Conservation (phyloP, 1,140 invertebrate species). For the Anoplophora glabripennis region DNA sequence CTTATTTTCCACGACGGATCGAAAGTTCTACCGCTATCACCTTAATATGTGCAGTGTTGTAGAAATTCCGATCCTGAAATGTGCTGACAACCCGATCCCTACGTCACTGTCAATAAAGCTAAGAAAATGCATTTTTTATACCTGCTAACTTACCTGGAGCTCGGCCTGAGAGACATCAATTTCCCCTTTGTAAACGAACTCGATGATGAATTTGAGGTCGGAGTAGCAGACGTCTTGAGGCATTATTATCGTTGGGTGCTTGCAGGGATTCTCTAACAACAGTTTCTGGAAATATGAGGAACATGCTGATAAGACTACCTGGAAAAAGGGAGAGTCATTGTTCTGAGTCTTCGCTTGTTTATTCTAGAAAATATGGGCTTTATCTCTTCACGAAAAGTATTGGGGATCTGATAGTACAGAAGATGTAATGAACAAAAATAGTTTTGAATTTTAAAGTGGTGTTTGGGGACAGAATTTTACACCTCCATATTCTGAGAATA, state of each 20-base stretch:
- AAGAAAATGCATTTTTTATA: background rate
- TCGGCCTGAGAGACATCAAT: slow-evolving; percentile 76
- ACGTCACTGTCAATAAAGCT: too few relatives aligned
- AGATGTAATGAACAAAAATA: too few relatives aligned
- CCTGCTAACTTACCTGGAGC: slow-evolving; percentile 58
- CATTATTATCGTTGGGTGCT: slow-evolving; percentile 74
- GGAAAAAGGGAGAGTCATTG: slow-evolving; percentile 38
- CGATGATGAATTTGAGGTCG: slow-evolving; percentile 77
- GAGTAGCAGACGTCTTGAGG: slow-evolving; percentile 75
- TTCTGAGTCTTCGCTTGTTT: background rate
- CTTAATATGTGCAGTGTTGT: too few relatives aligned
- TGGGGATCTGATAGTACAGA: too few relatives aligned
- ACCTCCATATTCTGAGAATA: too few relatives aligned
- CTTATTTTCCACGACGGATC: too few relatives aligned
- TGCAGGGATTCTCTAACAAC: slow-evolving; percentile 68
- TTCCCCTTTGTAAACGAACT: slow-evolving; percentile 80
- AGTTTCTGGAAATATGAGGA: slow-evolving; percentile 72
- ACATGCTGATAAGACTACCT: slow-evolving; percentile 71
- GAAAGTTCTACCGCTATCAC: too few relatives aligned
- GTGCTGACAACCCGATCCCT: too few relatives aligned
- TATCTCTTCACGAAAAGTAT: too few relatives aligned
- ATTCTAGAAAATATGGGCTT: background rate
- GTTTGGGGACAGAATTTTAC: too few relatives aligned
- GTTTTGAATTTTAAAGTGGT: too few relatives aligned
- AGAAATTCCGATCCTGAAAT: too few relatives aligned